These are phyloP conservation scores for Metopia argyrocephala DNA, from an alignment of 2,888 invertebrate species.

Conservation along the genomic window DNA sequence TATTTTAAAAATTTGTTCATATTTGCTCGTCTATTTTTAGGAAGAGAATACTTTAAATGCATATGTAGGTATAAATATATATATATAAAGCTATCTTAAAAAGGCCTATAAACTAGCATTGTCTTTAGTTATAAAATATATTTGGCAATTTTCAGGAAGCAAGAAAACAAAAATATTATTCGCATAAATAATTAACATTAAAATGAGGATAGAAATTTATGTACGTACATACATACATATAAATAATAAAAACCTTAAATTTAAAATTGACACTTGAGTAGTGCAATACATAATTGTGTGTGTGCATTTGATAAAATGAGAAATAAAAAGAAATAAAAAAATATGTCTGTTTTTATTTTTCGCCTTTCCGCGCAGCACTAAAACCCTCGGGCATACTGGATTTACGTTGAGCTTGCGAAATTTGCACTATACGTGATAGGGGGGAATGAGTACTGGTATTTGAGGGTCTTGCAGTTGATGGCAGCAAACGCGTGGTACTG, in stretches of 20 bases:
- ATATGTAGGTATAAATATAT: neutral
- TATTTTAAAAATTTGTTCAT: conserved; percentile 60
- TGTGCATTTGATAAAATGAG: conserved; percentile 18
- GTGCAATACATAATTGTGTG: neutral
- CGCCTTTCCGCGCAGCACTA: conserved; percentile 27
- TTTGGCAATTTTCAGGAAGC: conserved; percentile 62
- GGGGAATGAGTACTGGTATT: conserved; percentile 77
- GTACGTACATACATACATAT: no score
- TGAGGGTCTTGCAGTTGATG: conserved; percentile 67
- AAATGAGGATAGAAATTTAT: no score
- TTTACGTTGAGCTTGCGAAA: conserved; percentile 77
- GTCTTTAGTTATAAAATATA: conserved; percentile 41
- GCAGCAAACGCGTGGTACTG: conserved; percentile 67
- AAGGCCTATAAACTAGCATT: neutral
- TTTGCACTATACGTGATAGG: conserved; percentile 77
- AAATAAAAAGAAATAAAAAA: conserved; percentile 27
- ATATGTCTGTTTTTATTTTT: conserved; percentile 25
- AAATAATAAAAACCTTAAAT: neutral
- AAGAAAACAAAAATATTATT: no score
- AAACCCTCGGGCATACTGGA: conserved; percentile 73
- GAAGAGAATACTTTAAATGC: conserved; percentile 12
- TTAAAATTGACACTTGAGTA: neutral
- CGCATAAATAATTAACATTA: neutral
- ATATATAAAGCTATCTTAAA: neutral
- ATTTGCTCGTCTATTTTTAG: conserved; percentile 46